Percentiles rank a stretch among this genome's conserved stretches.
Conservation (phyloP, 2,113 vertebrate species). For the Grammatotria lemairii region DNA sequence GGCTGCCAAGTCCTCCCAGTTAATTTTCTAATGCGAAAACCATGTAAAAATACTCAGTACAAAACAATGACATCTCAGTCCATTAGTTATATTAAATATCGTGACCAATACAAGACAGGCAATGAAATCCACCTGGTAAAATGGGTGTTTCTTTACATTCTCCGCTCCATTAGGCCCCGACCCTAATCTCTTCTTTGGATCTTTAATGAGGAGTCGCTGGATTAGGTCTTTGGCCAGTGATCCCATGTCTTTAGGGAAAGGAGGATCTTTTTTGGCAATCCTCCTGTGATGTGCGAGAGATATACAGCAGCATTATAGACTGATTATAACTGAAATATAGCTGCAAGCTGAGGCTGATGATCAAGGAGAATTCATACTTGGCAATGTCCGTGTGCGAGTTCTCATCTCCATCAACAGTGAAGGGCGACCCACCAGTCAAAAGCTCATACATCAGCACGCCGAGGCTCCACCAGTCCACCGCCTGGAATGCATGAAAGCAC, state of each 20-base stretch:
- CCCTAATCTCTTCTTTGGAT: slow-evolving; percentile 91
- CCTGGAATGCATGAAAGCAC: slow-evolving; percentile 66
- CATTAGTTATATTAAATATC: background rate
- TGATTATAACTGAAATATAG: background rate
- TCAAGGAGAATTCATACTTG: slow-evolving; percentile 72
- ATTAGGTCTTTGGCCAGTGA: slow-evolving; percentile 87
- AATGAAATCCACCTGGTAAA: slow-evolving; percentile 82
- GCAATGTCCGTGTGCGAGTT: slow-evolving; percentile 97
- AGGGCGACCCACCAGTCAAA: slow-evolving; percentile 93
- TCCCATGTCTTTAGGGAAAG: slow-evolving; percentile 90
- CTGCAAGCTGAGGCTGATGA: background rate
- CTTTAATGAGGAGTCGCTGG: slow-evolving; percentile 86
- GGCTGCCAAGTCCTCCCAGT: slow-evolving; percentile 92
- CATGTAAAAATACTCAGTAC: background rate
- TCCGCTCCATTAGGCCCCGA: slow-evolving; percentile 83
- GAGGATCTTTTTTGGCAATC: slow-evolving; percentile 94
- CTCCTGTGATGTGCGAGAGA: slow-evolving; percentile 72
- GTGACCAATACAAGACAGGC: background rate
- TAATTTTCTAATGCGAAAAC: slow-evolving; percentile 78
- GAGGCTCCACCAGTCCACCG: slow-evolving; percentile 99
- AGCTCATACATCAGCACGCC: slow-evolving; percentile 97
- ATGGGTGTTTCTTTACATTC: slow-evolving; percentile 89
- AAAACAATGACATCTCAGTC: background rate
- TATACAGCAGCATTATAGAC: background rate
- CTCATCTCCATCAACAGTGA: slow-evolving; percentile 94